Conservation (phyloP, 2,797 vertebrate species). For the Myiotriccus ornatus region DNA sequence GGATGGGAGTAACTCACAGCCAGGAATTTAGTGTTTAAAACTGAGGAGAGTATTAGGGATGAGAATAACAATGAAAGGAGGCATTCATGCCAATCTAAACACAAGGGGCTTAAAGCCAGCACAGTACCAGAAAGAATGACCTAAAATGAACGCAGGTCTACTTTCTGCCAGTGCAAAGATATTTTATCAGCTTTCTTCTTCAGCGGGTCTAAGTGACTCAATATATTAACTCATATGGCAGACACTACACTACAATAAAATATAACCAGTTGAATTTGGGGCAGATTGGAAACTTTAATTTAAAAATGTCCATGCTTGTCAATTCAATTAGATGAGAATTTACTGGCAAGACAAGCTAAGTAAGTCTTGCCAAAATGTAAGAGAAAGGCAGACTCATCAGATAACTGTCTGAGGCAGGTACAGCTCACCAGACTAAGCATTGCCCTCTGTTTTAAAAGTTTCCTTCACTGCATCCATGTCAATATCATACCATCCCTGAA, state of each 20-base stretch:
- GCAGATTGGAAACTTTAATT: slow-evolving; percentile 50
- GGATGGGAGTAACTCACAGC: not conserved
- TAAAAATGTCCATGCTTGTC: slow-evolving; percentile 55
- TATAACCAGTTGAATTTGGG: slow-evolving; percentile 17
- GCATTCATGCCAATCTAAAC: slow-evolving; percentile 10
- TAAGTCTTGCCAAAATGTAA: slow-evolving; percentile 33
- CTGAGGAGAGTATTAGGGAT: not conserved
- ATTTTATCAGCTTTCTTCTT: slow-evolving; percentile 46
- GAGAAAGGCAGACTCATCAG: slow-evolving; percentile 31
- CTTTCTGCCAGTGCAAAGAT: not conserved
- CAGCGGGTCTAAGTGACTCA: slow-evolving; percentile 12
- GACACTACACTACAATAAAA: slow-evolving; percentile 9
- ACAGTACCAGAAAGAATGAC: not conserved
- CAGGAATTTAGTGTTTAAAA: not conserved
- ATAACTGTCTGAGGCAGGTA: slow-evolving; percentile 46
- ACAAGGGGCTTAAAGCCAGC: not conserved
- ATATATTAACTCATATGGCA: slow-evolving; percentile 46
- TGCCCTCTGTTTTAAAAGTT: not conserved
- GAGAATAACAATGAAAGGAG: slow-evolving; percentile 4
- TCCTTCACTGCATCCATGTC: not conserved
- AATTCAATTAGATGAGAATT: slow-evolving; percentile 60
- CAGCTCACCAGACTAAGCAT: not conserved
- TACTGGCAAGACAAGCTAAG: slow-evolving; percentile 38
- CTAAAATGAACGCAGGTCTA: slow-evolving; percentile 3
- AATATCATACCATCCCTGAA: not conserved